Evolutionary conservation across 2,888 invertebrate genomes (phyloP).

Genomic region (Drosophila subsilvestris): DNA sequence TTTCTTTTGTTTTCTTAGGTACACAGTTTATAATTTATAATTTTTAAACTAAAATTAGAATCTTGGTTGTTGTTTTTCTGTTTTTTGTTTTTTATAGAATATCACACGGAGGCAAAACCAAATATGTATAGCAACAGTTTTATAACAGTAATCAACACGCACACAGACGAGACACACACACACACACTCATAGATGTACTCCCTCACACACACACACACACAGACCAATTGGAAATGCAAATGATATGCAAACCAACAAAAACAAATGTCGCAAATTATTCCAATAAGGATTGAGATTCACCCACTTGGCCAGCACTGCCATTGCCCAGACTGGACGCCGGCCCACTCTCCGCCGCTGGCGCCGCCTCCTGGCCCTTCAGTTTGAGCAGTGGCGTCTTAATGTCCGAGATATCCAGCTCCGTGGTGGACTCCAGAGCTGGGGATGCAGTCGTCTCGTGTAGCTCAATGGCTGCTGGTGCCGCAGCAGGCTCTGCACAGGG

Average conservation of each 20-base stretch:
- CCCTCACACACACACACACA: neutral
- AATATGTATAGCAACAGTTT: constrained; percentile 63
- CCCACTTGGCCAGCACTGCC: constrained; percentile 56
- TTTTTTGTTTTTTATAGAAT: constrained; percentile 47
- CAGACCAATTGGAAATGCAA: constrained; percentile 8
- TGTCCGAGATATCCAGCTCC: constrained; percentile 72
- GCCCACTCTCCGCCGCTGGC: constrained; percentile 29
- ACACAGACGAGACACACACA: neutral
- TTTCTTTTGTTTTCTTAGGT: constrained; percentile 60
- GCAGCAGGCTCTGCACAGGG: constrained; percentile 48
- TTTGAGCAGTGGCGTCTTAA: constrained; percentile 81
- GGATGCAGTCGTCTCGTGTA: constrained; percentile 34
- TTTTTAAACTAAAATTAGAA: constrained; percentile 46
- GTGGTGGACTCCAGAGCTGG: constrained; percentile 49
- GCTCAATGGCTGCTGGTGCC: constrained; percentile 53
- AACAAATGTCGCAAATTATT: constrained; percentile 42
- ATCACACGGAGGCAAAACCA: constrained; percentile 67
- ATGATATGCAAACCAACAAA: neutral
- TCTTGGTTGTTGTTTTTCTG: constrained; percentile 11
- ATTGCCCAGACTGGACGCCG: constrained; percentile 52
- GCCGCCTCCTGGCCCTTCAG: constrained; percentile 59
- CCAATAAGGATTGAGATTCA: constrained; percentile 66
- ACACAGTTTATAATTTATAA: constrained; percentile 72
- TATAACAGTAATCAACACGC: constrained; percentile 50
- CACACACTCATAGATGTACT: neutral